Evolutionary conservation across 2,797 vertebrate species (phyloP), one percentile per base, ranked within the genome.

Genomic region (Caiman crocodilus): DNA sequence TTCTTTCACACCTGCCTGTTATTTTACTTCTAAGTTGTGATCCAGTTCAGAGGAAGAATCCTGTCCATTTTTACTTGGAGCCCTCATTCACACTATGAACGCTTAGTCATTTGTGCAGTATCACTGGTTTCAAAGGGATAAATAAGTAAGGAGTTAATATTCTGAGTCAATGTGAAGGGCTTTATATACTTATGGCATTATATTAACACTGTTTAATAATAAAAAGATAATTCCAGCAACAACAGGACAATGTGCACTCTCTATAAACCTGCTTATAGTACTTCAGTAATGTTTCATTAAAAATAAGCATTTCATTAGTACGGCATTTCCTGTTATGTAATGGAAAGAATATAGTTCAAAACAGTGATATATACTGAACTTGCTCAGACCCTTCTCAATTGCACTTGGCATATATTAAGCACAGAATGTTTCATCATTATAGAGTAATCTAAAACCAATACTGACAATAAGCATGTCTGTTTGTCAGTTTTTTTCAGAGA

Each of bases 401-500:
- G 16, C 10, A 74, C 55, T 17, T 79, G 17, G 21, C 4, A 18
- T 26, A 1, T 69, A 35, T 1, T 0, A 2, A n/a, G 25, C 55
- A 8, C 14, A 73, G 15, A 12, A 3, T 3, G 75, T 82, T 82
- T 0, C 18, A 5, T 75, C 56, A 3, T 26, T 78, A 6, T 0
- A 82, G 1, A 20, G 50, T 32, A 63, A 28, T 50, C 57, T 77
- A 3, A 32, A 60, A 18, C 23, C 67, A 20, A 73, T 32, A 50
- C 9, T 69, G 32, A 71, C 25, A 73, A 12, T 11, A 14, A 85
- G 8, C 11, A 8, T 81, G 28, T 16, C 17, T 17, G 64, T n/a
- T 71, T 32, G 32, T 71, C 42, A 65, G 69, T 26, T 26, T 81
- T 81, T 35, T 32, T 42, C 79, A 87, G 90, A 84, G 28, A 23